These are phyloP conservation scores for Antheraea assamensis DNA, from an alignment of 2,888 invertebrate species.

Conservation along the genomic window DNA sequence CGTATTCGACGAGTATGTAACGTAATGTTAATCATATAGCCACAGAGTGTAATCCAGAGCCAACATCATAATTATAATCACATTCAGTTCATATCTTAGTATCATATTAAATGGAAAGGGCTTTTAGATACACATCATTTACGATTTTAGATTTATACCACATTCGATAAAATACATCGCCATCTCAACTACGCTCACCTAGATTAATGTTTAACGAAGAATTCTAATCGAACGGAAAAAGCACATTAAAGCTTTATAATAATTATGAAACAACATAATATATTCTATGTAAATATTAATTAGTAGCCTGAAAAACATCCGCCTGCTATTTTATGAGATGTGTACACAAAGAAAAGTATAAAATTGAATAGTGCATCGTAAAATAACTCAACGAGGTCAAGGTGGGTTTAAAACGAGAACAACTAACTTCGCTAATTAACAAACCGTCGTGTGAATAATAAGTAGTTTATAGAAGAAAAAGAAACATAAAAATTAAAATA, in stretches of 20 bases:
- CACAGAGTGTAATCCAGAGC: conserved; percentile 40
- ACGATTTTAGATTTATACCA: conserved; percentile 20
- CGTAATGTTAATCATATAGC: conserved; percentile 50
- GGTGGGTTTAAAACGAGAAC: conserved; percentile 73
- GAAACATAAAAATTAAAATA: background rate
- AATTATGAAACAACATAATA: conserved; percentile 19
- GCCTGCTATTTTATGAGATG: conserved; percentile 57
- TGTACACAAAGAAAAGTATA: conserved; percentile 62
- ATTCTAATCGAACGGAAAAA: conserved; percentile 3
- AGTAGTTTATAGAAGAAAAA: conserved; percentile 32
- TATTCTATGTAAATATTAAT: conserved; percentile 36
- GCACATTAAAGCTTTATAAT: conserved; percentile 14
- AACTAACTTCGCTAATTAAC: conserved; percentile 67
- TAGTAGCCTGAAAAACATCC: conserved; percentile 46
- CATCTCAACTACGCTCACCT: background rate
- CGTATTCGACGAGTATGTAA: conserved; percentile 56
- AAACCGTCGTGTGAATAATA: conserved; percentile 56
- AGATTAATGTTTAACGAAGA: background rate
- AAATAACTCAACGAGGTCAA: conserved; percentile 73
- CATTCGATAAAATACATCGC: background rate
- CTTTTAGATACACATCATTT: conserved; percentile 55
- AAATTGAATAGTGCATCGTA: conserved; percentile 66
- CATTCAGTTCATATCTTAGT: background rate
- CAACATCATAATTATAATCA: conserved; percentile 41
- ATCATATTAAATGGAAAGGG: conserved; percentile 48